Evolutionary conservation across 2,113 vertebrate genomes (phyloP).

Genomic region (Zosterops pallidus): DNA sequence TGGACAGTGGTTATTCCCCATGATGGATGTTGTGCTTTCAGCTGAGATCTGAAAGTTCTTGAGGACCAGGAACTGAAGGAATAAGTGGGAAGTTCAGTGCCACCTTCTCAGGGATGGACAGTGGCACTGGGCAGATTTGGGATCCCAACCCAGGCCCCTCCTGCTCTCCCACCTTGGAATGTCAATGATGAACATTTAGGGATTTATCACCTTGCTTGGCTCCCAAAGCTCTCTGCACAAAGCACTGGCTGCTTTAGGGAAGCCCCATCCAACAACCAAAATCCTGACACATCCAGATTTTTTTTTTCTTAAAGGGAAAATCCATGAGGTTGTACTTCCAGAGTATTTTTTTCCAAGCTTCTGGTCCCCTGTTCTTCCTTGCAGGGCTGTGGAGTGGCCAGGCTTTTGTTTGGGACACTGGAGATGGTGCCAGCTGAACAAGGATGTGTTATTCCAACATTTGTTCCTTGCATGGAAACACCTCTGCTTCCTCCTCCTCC

Average conservation of each 20-base stretch:
- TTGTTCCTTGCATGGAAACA: not conserved
- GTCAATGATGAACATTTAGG: not conserved
- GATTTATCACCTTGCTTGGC: not conserved
- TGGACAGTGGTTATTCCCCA: not conserved
- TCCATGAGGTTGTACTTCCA: not conserved
- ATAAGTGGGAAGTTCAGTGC: rapidly evolving
- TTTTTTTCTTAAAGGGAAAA: not conserved
- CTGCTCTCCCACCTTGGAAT: not conserved
- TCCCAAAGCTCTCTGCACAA: not conserved
- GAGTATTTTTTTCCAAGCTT: not conserved
- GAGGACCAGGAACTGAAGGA: not conserved
- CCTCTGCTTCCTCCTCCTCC: not conserved
- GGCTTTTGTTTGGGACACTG: not conserved
- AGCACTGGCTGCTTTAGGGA: not conserved
- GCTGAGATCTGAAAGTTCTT: not conserved
- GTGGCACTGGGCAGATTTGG: not conserved
- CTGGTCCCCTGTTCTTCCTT: not conserved
- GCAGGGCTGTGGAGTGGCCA: not conserved
- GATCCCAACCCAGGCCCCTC: not conserved
- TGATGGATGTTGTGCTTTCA: not conserved
- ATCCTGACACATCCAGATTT: not conserved
- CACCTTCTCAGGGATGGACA: not conserved
- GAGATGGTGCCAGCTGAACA: not conserved
- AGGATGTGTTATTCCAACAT: not conserved
- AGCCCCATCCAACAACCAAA: not conserved